Evolutionary conservation across 2,113 vertebrate genomes (phyloP).

Genomic region (Sceloporus tristichus): DNA sequence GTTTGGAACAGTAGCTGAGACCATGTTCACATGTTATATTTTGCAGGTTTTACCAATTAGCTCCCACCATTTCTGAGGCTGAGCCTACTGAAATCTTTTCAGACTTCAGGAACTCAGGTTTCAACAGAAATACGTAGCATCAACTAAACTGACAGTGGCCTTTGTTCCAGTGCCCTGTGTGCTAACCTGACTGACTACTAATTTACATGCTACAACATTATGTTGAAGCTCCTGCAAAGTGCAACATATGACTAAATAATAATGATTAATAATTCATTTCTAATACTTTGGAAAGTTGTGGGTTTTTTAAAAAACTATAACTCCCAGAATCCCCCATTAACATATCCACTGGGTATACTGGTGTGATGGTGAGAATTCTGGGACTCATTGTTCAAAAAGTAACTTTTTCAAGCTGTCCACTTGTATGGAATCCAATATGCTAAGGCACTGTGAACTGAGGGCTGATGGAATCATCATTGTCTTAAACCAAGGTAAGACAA

Average conservation of each 20-base stretch:
- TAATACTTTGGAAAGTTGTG: not conserved
- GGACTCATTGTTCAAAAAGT: too few species aligned
- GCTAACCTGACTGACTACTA: not conserved
- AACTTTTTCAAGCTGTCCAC: not conserved
- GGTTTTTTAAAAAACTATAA: not conserved
- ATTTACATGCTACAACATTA: not conserved
- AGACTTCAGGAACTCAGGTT: not conserved
- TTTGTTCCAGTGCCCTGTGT: not conserved
- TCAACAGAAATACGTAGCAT: not conserved
- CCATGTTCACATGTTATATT: not conserved
- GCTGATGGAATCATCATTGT: not conserved
- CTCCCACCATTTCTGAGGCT: not conserved
- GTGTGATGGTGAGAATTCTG: too few species aligned
- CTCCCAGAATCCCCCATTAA: too few species aligned
- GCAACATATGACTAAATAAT: not conserved
- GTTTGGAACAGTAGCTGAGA: not conserved
- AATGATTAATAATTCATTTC: not conserved
- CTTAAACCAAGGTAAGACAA: not conserved
- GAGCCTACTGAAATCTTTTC: not conserved
- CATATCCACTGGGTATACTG: too few species aligned
- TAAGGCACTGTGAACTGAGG: not conserved
- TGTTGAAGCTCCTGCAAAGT: not conserved
- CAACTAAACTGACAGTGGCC: not conserved
- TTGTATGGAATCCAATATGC: slow-evolving; percentile 26
- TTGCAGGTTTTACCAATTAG: not conserved